These are phyloP conservation scores for Helarctos malayanus DNA, from an alignment of 2,797 vertebrate genomes.

Conservation along the genomic window DNA sequence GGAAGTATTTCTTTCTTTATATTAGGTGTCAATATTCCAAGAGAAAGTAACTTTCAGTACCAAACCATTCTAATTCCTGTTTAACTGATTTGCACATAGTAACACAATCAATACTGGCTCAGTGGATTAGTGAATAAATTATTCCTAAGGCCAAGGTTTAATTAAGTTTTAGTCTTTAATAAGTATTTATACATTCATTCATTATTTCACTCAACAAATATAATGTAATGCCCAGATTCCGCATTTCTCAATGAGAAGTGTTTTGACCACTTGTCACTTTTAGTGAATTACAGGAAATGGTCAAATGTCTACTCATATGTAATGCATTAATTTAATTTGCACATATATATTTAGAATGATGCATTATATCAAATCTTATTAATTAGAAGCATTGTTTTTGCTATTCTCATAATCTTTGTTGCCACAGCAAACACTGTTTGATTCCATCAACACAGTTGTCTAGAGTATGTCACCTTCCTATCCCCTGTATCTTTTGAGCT, in stretches of 20 bases:
- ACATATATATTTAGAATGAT: background rate
- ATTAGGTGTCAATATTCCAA: background rate
- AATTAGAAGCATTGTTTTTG: background rate
- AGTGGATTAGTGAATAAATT: constrained; percentile 25
- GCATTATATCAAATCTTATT: background rate
- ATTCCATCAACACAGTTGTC: background rate
- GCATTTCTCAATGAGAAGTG: background rate
- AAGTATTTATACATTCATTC: background rate
- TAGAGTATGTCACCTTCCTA: background rate
- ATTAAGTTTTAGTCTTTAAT: background rate
- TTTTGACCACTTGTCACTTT: background rate
- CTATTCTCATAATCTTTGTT: background rate
- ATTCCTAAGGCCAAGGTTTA: constrained; percentile 14
- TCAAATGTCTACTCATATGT: background rate
- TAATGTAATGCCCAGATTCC: background rate
- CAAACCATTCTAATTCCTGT: background rate
- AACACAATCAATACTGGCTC: background rate
- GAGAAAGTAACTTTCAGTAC: background rate
- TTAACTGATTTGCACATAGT: background rate
- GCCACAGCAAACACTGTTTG: background rate
- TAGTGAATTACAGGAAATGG: background rate
- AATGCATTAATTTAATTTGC: background rate
- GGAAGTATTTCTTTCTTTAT: background rate
- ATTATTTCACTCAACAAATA: constrained; percentile 4
- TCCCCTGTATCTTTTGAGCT: background rate